Conservation (phyloP, 2,113 vertebrate species). For the Neotragus moschatus region DNA sequence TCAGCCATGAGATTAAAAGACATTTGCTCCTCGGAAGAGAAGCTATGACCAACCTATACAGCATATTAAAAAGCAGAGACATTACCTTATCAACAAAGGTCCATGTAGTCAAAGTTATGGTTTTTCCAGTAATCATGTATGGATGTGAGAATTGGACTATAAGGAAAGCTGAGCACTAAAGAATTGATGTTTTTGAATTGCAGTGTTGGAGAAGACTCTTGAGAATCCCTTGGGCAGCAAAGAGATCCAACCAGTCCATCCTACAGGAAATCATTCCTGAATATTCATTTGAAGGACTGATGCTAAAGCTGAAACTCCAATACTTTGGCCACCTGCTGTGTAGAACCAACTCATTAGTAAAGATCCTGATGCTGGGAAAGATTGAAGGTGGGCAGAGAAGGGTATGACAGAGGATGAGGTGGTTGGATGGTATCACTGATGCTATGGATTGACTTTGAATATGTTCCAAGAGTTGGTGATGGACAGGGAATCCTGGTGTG, state of each 20-base stretch:
- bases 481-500: not conserved
- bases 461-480: not conserved
- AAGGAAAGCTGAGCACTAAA: not conserved
- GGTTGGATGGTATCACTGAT: not conserved
- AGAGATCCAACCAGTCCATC: not conserved
- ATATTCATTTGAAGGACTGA: not conserved
- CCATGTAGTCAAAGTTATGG: not conserved
- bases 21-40: not conserved
- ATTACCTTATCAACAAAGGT: not conserved
- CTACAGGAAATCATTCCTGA: not conserved
- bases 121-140: not conserved
- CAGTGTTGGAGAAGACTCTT: not conserved
- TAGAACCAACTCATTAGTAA: not conserved
- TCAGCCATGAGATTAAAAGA: not conserved
- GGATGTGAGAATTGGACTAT: not conserved
- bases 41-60: not conserved
- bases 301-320: not conserved
- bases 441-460: not conserved
- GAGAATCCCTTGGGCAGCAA: not conserved
- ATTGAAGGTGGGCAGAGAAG: not conserved
- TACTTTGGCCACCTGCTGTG: not conserved
- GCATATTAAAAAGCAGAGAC: not conserved
- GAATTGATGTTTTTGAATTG: not conserved
- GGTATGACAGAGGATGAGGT: not conserved
- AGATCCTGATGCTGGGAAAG: not conserved